Percentiles rank a stretch among this genome's conserved stretches.
Conservation (phyloP, 2,797 vertebrate species). For the Pseudotriccus pelzelni region DNA sequence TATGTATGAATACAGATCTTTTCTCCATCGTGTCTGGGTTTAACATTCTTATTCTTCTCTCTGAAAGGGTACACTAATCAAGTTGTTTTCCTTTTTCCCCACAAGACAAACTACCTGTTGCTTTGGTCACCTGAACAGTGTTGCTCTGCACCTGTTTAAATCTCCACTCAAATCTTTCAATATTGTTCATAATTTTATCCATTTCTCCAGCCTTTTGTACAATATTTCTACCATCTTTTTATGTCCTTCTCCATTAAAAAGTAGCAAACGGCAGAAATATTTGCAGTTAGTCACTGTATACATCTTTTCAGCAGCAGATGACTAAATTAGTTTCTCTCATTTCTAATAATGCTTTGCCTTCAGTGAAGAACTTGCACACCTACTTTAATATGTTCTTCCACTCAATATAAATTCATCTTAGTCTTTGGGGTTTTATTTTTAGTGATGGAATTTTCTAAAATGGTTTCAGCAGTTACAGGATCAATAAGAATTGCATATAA, state of each 20-base stretch:
- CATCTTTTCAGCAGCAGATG: neutral
- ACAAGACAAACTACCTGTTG: neutral
- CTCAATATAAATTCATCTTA: neutral
- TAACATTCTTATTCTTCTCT: neutral
- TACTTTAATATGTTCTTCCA: neutral
- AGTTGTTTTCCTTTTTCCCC: neutral
- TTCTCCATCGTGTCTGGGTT: neutral
- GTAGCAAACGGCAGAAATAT: neutral
- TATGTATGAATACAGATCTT: neutral
- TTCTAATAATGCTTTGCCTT: neutral
- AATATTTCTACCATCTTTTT: neutral
- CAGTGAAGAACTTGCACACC: neutral
- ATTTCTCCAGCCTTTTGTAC: neutral
- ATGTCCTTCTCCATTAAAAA: neutral
- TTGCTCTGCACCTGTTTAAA: neutral
- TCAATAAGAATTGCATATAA: neutral
- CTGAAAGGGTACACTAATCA: neutral
- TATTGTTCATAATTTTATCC: neutral
- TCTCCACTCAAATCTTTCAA: neutral
- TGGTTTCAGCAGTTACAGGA: neutral
- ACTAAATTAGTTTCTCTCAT: neutral
- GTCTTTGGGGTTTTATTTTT: conserved; percentile 19
- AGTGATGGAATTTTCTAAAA: neutral
- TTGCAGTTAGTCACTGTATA: neutral
- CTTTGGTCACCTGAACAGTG: neutral